Evolutionary conservation across 2,888 invertebrate species (phyloP), one percentile per base, ranked within the genome.

Genomic region (Scaptomyza tumidula): DNA sequence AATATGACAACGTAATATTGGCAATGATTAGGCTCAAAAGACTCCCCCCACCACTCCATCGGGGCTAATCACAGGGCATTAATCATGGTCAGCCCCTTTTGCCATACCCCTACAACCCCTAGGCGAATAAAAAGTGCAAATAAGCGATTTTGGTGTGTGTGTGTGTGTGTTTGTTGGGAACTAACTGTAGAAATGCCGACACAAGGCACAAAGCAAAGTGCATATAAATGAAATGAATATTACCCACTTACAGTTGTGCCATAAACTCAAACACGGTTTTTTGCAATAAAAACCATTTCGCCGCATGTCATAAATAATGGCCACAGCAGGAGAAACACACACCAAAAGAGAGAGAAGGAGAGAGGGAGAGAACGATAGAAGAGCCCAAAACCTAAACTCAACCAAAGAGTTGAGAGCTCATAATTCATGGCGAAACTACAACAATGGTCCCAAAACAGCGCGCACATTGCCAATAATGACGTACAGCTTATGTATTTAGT

Each of bases 271-370:
- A 88, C 78, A 84, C 78, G 90, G 90, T 75, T 85, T 86, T 80
- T 80, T 88, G 90, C 85, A 87, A 89, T 90, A 90, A 89, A 90
- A 88, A 65, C 83, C 83, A 83, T 85, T 90, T 85, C 86, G 80
- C 89, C 83, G 89, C 87, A 82, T 90, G 83, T 78, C 81, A 82
- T 90, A 90, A 90, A 90, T 90, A 84, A 82, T 78, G 85, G 57
- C 65, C 52, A 16, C 76, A 65, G 70, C 62, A 52, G 29, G 45
- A 35, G 48, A 41, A 31, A 53, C 24, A 50, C 13, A 48, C 37
- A 10, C 39, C 44, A 56, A 33, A 44, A 49, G 41, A 33, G 43
- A 6, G 35, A 13, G 19, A 19, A 2, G 2, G 19, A 19, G 19
- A 19, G 19, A 19, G 19, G 2, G 19, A 19, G 19, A 19, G 19